phyloP scores from a whole-genome alignment of 2,113 vertebrate genomes.

The Gallinago jamesoni region DNA sequence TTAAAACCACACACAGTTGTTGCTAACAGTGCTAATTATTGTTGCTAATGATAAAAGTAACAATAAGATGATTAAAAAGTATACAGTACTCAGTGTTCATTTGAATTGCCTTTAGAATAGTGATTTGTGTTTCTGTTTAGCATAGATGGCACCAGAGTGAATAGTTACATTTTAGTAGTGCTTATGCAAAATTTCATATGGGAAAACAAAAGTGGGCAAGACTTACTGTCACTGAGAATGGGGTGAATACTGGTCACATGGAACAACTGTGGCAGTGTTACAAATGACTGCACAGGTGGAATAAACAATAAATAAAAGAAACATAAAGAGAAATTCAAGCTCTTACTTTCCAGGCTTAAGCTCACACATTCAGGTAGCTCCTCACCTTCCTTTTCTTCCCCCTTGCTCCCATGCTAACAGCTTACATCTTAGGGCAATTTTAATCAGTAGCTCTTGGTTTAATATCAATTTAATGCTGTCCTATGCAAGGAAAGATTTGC shows the following conservation, averaged over 20 bases:
- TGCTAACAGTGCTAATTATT: background rate
- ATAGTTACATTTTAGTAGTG: background rate
- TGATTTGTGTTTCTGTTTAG: background rate
- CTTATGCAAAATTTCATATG: background rate
- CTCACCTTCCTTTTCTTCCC: fast-evolving
- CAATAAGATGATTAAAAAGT: background rate
- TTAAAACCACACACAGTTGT: background rate
- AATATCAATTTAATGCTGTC: background rate
- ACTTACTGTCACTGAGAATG: background rate
- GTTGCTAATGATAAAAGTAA: background rate
- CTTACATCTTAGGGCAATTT: background rate
- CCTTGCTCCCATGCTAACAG: background rate
- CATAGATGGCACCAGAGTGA: background rate
- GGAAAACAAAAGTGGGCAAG: background rate
- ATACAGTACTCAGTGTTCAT: background rate
- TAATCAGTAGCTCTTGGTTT: background rate
- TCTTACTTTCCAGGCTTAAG: background rate
- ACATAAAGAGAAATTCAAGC: background rate
- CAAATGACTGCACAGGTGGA: background rate
- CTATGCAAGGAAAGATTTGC: background rate
- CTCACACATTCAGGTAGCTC: background rate
- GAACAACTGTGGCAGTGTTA: background rate
- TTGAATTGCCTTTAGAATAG: background rate
- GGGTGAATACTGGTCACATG: background rate
- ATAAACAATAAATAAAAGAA: background rate